Conservation (phyloP, 2,797 vertebrate species). For the Pipistrellus pygmaeus region DNA sequence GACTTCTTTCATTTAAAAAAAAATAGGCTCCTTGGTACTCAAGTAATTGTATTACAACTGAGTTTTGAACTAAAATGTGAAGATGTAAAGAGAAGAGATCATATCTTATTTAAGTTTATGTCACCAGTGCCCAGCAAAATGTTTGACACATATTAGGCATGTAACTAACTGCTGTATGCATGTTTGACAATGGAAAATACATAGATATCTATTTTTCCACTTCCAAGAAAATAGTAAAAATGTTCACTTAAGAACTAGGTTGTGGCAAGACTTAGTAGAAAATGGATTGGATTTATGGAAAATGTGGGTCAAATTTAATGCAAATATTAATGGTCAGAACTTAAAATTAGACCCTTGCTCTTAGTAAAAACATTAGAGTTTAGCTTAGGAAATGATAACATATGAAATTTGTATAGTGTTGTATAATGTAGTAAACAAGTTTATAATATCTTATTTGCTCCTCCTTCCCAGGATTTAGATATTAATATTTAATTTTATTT, state of each 20-base stretch:
- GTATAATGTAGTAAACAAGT: constrained; percentile 60
- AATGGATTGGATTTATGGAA: neutral
- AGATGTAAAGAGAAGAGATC: neutral
- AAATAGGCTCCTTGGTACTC: neutral
- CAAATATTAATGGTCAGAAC: neutral
- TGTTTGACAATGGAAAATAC: neutral
- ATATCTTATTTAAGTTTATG: neutral
- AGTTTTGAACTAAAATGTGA: constrained; percentile 43
- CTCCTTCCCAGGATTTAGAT: neutral
- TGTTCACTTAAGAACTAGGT: neutral
- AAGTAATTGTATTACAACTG: neutral
- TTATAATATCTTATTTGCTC: neutral
- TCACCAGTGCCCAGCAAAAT: neutral
- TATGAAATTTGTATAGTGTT: neutral
- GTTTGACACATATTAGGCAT: neutral
- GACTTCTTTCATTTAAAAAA: constrained; percentile 24
- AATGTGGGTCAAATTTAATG: neutral
- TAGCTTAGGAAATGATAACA: constrained; percentile 17
- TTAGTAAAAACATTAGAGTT: neutral
- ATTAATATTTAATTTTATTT: constrained; percentile 2
- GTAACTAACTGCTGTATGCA: neutral
- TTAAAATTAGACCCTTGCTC: constrained; percentile 20
- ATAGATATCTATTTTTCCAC: neutral
- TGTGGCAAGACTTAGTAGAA: neutral
- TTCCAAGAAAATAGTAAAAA: neutral